Conservation (phyloP, 2,797 vertebrate species). For the Pogonophryne albipinna region DNA sequence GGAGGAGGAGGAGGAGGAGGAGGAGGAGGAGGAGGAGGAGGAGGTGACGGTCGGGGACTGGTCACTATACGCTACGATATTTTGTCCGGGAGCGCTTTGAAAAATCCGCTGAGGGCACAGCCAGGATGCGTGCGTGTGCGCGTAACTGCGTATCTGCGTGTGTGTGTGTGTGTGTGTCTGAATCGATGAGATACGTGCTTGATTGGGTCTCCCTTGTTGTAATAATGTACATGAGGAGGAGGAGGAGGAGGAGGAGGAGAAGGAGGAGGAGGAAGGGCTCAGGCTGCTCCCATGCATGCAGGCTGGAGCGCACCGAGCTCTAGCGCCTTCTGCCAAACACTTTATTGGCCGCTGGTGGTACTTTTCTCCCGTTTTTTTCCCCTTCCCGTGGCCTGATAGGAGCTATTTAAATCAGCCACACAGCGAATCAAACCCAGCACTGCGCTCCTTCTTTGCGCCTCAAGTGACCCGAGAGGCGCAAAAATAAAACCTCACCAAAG, state of each 20-base stretch:
- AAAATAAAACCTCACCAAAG: constrained; percentile 58
- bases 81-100: constrained; percentile 17
- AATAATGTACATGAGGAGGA: constrained; percentile 88
- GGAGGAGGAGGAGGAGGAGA: constrained; percentile 83
- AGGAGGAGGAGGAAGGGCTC: constrained; percentile 85
- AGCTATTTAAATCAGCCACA: constrained; percentile 82
- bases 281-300: constrained; percentile 80
- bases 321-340: constrained; percentile 81
- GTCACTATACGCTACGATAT: no score
- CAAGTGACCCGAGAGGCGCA: constrained; percentile 68
- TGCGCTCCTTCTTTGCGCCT: constrained; percentile 49
- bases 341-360: constrained; percentile 83
- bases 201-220: constrained; percentile 95
- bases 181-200: constrained; percentile 95
- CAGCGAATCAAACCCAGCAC: constrained; percentile 75
- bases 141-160: constrained; percentile 5
- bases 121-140: constrained; percentile 39
- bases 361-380: constrained; percentile 66
- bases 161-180: constrained; percentile 67
- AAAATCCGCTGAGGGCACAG: constrained; percentile 79
- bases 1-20: constrained; percentile 43
- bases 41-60: no score
- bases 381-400: constrained; percentile 77
- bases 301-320: constrained; percentile 78
- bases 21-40: no score